phyloP scores from a whole-genome alignment of 2,888 invertebrate genomes.

The Branchellion lobata region DNA sequence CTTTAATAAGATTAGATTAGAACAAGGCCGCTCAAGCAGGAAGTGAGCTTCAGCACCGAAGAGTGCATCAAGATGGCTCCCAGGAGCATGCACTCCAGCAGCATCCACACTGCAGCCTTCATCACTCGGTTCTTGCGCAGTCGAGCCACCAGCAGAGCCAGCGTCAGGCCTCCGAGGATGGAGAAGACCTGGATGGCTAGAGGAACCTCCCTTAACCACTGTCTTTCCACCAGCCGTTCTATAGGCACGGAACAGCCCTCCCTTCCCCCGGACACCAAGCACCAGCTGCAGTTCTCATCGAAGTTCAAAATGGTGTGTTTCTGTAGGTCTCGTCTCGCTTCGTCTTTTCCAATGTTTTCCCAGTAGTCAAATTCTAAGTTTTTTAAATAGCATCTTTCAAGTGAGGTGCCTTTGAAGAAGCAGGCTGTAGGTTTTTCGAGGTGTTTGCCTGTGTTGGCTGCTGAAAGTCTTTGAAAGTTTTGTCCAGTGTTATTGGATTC shows the following conservation, averaged over 20 bases:
- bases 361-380: background rate
- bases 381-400: background rate
- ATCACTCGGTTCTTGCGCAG: conserved; percentile 30
- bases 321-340: too few relatives aligned
- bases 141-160: conserved; percentile 28
- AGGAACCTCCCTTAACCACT: background rate
- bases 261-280: too few relatives aligned
- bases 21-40: too few relatives aligned
- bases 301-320: background rate
- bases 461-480: too few relatives aligned
- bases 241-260: background rate
- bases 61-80: conserved; percentile 81
- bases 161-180: conserved; percentile 14
- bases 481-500: too few relatives aligned
- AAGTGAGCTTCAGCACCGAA: too few relatives aligned
- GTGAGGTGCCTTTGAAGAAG: background rate
- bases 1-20: too few relatives aligned
- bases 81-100: conserved; percentile 79
- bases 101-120: conserved; percentile 72
- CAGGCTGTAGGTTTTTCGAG: background rate
- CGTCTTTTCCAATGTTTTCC: too few relatives aligned
- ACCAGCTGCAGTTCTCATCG: background rate
- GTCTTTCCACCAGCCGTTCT: background rate
- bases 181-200: conserved; percentile 28
- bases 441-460: too few relatives aligned